These are phyloP conservation scores for Drosophila elegans DNA, from an alignment of 1,140 invertebrate species.

Conservation along the genomic window DNA sequence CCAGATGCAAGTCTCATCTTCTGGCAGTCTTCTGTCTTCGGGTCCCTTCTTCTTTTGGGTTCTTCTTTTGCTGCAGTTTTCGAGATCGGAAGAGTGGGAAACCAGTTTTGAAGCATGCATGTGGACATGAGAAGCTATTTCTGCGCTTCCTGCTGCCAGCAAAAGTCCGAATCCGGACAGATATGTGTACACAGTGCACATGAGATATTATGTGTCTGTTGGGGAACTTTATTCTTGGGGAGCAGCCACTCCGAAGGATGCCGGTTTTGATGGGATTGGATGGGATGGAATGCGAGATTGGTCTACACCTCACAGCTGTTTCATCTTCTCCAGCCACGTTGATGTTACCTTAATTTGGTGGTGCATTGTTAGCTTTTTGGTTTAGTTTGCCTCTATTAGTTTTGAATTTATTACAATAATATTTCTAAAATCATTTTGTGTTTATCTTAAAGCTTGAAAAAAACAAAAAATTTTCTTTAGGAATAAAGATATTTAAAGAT, in stretches of 20 bases:
- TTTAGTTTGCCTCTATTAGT: too few relatives aligned
- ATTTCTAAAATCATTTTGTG: too few relatives aligned
- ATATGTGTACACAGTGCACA: conserved; percentile 10
- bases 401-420: too few relatives aligned
- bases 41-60: conserved; percentile 13
- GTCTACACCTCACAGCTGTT: conserved; percentile 37
- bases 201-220: conserved; percentile 21
- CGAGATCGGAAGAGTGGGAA: conserved; percentile 30
- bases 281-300: not conserved
- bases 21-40: conserved; percentile 25
- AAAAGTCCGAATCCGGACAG: conserved; percentile 8
- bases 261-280: conserved; percentile 7
- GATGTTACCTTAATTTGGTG: not conserved
- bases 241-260: conserved; percentile 11
- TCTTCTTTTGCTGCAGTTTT: conserved; percentile 28
- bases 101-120: conserved; percentile 50
- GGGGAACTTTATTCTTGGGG: conserved; percentile 30
- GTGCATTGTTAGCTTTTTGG: too few relatives aligned
- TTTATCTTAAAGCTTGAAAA: too few relatives aligned
- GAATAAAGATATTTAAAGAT: too few relatives aligned
- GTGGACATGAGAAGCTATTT: conserved; percentile 56
- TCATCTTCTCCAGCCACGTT: conserved; percentile 4
- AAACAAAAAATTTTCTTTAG: too few relatives aligned
- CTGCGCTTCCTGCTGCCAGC: conserved; percentile 63
- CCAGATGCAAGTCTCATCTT: conserved; percentile 44